These are phyloP conservation scores for Drosophila basisetae DNA, from an alignment of 2,888 invertebrate species.

Conservation along the genomic window DNA sequence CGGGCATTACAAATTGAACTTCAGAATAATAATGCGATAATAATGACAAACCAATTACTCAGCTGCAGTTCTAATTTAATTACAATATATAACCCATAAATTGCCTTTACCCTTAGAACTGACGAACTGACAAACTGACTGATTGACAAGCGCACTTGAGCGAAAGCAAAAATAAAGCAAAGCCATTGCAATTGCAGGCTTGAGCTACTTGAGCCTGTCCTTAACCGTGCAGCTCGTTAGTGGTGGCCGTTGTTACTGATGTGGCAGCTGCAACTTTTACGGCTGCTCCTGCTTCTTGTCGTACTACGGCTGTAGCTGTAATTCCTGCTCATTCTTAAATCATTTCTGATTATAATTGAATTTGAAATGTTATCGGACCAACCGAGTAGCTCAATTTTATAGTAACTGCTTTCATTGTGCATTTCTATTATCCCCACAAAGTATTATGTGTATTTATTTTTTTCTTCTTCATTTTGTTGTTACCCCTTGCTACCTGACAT, in stretches of 20 bases:
- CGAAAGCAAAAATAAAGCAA: background rate
- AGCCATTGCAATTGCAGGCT: background rate
- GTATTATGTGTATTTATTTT: background rate
- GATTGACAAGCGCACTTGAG: background rate
- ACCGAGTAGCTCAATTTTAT: constrained; percentile 8
- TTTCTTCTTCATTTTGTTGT: no score
- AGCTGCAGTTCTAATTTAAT: constrained; percentile 39
- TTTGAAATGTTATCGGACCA: constrained; percentile 7
- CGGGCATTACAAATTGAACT: constrained; percentile 28
- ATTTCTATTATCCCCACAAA: background rate
- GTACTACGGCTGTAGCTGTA: constrained; percentile 13
- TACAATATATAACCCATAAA: constrained; percentile 15
- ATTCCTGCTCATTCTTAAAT: constrained; percentile 57
- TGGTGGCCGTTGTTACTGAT: constrained; percentile 15
- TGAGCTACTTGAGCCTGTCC: constrained; percentile 17
- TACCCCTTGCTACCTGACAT: constrained; percentile 3
- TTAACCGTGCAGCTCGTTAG: constrained; percentile 10
- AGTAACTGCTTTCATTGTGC: background rate
- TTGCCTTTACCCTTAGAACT: background rate
- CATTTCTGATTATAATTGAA: constrained; percentile 64
- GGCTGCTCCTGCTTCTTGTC: background rate
- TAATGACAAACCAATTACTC: constrained; percentile 29
- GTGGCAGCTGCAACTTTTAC: background rate
- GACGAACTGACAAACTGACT: background rate
- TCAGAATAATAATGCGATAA: constrained; percentile 34